These are phyloP conservation scores for Agrotis puta DNA, from an alignment of 2,888 invertebrate species.

Conservation along the genomic window DNA sequence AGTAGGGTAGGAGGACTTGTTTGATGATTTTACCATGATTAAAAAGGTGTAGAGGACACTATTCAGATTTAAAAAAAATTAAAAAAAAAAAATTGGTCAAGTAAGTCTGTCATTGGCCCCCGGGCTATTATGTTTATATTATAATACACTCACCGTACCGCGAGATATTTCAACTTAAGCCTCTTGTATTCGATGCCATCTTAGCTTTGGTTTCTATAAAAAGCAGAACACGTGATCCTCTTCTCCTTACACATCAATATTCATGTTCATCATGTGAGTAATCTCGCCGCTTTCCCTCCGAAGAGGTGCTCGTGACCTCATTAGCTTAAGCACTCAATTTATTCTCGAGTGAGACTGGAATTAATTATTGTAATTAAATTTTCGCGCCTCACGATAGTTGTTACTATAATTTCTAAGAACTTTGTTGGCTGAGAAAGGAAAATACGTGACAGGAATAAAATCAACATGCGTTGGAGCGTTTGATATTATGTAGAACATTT, in stretches of 20 bases:
- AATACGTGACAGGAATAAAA: constrained; percentile 18
- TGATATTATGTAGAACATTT: too few relatives aligned
- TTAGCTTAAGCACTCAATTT: constrained; percentile 32
- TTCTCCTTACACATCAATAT: constrained; percentile 38
- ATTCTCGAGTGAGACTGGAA: constrained; percentile 33
- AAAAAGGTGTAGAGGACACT: too few relatives aligned
- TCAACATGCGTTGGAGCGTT: too few relatives aligned
- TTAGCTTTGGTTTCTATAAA: background rate
- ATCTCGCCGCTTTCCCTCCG: constrained; percentile 39
- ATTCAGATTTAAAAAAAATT: too few relatives aligned
- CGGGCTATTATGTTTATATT: too few relatives aligned
- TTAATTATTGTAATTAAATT: constrained; percentile 35
- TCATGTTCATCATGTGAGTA: background rate
- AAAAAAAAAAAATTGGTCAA: too few relatives aligned
- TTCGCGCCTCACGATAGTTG: constrained; percentile 17
- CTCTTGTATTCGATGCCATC: background rate
- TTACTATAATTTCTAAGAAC: constrained; percentile 15
- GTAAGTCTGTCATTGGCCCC: too few relatives aligned
- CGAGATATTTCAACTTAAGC: background rate
- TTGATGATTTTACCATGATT: too few relatives aligned
- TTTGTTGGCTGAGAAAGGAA: constrained; percentile 8
- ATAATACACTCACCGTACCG: too few relatives aligned
- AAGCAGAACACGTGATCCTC: background rate
- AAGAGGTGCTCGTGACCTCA: constrained; percentile 26
- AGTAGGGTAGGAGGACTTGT: too few relatives aligned